A percentile compares a stretch with the other conserved stretches of the same genome.
Evolutionary conservation across 2,888 invertebrate species (phyloP).

Genomic region (Biston stratarius): DNA sequence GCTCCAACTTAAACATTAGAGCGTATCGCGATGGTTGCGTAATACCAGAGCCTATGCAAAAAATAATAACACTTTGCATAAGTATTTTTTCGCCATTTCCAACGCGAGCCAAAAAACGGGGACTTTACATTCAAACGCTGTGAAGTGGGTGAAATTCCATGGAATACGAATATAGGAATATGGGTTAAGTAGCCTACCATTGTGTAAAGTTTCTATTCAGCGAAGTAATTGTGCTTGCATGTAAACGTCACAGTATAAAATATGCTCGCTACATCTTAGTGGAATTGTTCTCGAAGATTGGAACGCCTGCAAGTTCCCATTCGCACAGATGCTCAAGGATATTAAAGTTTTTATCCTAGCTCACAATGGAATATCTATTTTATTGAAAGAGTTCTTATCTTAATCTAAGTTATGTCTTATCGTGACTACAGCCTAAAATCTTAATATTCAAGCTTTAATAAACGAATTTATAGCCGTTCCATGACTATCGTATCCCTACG

Average conservation of each 20-base stretch:
- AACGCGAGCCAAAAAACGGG: constrained; percentile 53
- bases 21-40: constrained; percentile 53
- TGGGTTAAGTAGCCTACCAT: constrained; percentile 41
- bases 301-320: constrained; percentile 27
- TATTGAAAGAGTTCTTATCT: neutral
- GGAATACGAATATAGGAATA: constrained; percentile 52
- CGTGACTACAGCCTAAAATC: neutral
- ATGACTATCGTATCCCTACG: too few species aligned
- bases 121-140: constrained; percentile 69
- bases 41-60: constrained; percentile 60
- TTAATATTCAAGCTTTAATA: too few species aligned
- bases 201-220: constrained; percentile 30
- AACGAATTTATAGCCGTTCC: too few species aligned
- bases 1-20: constrained; percentile 52
- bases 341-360: constrained; percentile 24
- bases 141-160: constrained; percentile 58
- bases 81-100: constrained; percentile 75
- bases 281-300: constrained; percentile 31
- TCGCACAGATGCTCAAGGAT: constrained; percentile 28
- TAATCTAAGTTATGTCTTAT: neutral
- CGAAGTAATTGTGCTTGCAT: constrained; percentile 28
- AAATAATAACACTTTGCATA: constrained; percentile 85
- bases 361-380: constrained; percentile 5
- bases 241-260: constrained; percentile 23
- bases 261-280: constrained; percentile 22